Evolutionary conservation across 2,797 vertebrate species (phyloP).

Genomic region (Brachyrhaphis roseni): DNA sequence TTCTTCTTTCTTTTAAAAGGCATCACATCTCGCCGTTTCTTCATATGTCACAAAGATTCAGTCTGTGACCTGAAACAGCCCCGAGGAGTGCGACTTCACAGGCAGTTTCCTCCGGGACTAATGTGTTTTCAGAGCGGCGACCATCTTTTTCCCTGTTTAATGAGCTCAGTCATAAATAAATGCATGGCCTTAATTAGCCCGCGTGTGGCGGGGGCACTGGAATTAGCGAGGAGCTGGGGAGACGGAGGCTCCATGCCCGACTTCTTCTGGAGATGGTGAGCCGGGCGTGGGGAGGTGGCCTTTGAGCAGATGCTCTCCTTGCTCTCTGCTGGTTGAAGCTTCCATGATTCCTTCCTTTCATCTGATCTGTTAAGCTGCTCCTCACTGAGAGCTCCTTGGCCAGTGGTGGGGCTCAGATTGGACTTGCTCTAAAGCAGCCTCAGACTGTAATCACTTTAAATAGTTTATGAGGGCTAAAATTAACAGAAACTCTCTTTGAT

Average conservation of each 20-base stretch:
- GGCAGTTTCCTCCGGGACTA: constrained; percentile 76
- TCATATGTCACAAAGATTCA: constrained; percentile 75
- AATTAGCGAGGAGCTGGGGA: constrained; percentile 75
- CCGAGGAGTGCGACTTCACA: constrained; percentile 74
- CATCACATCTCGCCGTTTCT: constrained; percentile 57
- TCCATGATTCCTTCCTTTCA: constrained; percentile 76
- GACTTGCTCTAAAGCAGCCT: constrained; percentile 58
- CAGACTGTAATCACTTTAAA: constrained; percentile 45
- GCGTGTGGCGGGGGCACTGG: constrained; percentile 73
- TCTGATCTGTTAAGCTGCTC: constrained; percentile 82
- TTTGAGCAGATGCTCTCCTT: constrained; percentile 86
- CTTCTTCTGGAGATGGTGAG: constrained; percentile 77
- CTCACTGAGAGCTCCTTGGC: constrained; percentile 69
- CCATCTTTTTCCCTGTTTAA: constrained; percentile 77
- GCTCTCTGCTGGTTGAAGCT: constrained; percentile 73
- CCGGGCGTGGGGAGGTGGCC: constrained; percentile 81
- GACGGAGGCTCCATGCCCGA: constrained; percentile 74
- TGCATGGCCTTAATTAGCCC: constrained; percentile 86
- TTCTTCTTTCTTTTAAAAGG: constrained; percentile 50
- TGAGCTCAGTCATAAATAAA: constrained; percentile 86
- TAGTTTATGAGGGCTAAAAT: constrained; percentile 22
- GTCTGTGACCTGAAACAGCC: constrained; percentile 74
- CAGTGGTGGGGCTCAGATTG: constrained; percentile 47
- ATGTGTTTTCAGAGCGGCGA: constrained; percentile 76
- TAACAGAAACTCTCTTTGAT: constrained; percentile 4